Base-by-base conservation (phyloP, 2,797 vertebrate genomes). In the Semotilus atromaculatus region DNA sequence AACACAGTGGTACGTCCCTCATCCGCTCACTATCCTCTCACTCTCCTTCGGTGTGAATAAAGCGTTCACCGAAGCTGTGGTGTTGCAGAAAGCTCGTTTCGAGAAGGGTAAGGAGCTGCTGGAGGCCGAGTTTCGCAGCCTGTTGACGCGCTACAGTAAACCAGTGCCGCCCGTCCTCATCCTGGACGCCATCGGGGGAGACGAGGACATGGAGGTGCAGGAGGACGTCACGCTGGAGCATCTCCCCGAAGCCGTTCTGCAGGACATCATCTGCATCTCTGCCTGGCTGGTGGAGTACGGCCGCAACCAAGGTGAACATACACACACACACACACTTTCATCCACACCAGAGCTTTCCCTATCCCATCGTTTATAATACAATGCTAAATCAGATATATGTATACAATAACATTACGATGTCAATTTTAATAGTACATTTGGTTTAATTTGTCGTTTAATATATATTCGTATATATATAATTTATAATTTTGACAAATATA, bases 251-350 rank as follows among this genome's bases (percentile, higher is more conserved):
- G 95, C 95, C 0, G 96, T 96, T 60, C 94, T 99, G 13, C 96
- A 96, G 1, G 98, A 99, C 23, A 92, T 97, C 89, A 95, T 98
- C 92, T 96, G 97, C 84, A 99, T 99, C 88, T 96, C 97, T 0
- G 94, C 95, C 82, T 99, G 98, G 98, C 95, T 99, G 91, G 97
- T 99, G 94, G 98, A 99, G 8, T 99, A 96, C 0, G 98, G 98
- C 81, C 96, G 96, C 81, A 99, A 99, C 90, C 97, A 99, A 92
- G 98, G 98, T 99, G 11, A 11, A 62, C n/a, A 67, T 66, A 26
- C 48, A 67, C 72, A 26, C 48, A 60, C 71, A 5, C 48, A 19
- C 3, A 29, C 8, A 5, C 43, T 19, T 10, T 18, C 29, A 2
- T 72, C 40, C 40, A 40, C 10, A 0, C 9, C 40, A 40, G 40